Evolutionary conservation across 2,888 invertebrate species (phyloP).

Genomic region (Digitonthophagus gazella): DNA sequence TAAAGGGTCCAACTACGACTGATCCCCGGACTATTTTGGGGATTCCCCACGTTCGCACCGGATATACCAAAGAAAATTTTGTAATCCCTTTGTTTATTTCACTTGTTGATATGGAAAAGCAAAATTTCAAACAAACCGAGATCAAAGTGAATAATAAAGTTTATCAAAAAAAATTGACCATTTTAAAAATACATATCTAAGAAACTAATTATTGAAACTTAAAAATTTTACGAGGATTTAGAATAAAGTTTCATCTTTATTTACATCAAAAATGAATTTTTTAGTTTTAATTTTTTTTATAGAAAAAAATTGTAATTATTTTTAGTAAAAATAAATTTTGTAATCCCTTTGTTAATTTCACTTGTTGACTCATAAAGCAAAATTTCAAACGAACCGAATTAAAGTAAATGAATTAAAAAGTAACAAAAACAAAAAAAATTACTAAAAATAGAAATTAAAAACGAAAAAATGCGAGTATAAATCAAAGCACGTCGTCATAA

Average conservation of each 20-base stretch:
- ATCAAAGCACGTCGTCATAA: background rate
- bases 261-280: too few species aligned
- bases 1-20: background rate
- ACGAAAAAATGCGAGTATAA: background rate
- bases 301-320: too few species aligned
- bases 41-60: constrained; percentile 4
- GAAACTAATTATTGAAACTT: too few species aligned
- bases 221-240: too few species aligned
- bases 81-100: constrained; percentile 4
- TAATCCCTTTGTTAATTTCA: constrained; percentile 4
- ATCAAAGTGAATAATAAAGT: background rate
- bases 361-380: too few species aligned
- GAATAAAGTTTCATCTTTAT: too few species aligned
- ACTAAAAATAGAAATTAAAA: background rate
- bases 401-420: too few species aligned
- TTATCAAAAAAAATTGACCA: too few species aligned
- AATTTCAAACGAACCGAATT: too few species aligned
- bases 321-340: background rate
- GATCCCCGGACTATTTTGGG: constrained; percentile 18
- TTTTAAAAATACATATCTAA: too few species aligned
- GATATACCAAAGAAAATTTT: background rate
- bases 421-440: background rate
- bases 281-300: too few species aligned
- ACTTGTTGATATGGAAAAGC: constrained; percentile 18
- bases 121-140: too few species aligned